phyloP scores from a whole-genome alignment of 2,797 vertebrate genomes.

The Hybognathus amarus region DNA sequence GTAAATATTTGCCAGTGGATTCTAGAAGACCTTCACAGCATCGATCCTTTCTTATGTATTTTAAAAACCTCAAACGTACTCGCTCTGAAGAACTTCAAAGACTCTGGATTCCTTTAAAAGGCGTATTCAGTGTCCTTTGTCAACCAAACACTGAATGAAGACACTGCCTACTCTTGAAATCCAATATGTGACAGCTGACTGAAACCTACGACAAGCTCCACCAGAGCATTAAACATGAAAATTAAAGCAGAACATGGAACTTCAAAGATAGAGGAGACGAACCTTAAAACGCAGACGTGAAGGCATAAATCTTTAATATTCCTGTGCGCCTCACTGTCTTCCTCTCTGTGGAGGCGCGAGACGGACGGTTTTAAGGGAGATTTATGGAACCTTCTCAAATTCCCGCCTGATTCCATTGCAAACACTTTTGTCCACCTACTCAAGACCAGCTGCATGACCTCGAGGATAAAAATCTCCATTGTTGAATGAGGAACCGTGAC shows the following conservation, averaged over 20 bases:
- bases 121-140: constrained; percentile 40
- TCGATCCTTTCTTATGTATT: neutral
- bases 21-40: neutral
- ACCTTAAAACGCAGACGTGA: neutral
- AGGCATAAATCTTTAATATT: constrained; percentile 30
- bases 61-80: constrained; percentile 7
- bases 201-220: constrained; percentile 6
- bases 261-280: constrained; percentile 21
- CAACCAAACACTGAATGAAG: neutral
- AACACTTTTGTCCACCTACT: constrained; percentile 31
- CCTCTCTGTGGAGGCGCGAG: neutral
- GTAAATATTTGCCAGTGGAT: constrained; percentile 2
- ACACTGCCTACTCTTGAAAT: constrained; percentile 16
- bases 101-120: constrained; percentile 29
- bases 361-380: constrained; percentile 4
- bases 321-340: constrained; percentile 7
- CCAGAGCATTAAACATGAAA: constrained; percentile 20
- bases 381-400: constrained; percentile 33
- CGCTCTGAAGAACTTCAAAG: constrained; percentile 46
- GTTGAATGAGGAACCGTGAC: constrained; percentile 8
- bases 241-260: constrained; percentile 22
- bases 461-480: constrained; percentile 33
- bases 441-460: constrained; percentile 27
- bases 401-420: constrained; percentile 1
- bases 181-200: constrained; percentile 23